Evolutionary conservation across 2,888 invertebrate species (phyloP).

Genomic region (Caenorhabditis plicata): DNA sequence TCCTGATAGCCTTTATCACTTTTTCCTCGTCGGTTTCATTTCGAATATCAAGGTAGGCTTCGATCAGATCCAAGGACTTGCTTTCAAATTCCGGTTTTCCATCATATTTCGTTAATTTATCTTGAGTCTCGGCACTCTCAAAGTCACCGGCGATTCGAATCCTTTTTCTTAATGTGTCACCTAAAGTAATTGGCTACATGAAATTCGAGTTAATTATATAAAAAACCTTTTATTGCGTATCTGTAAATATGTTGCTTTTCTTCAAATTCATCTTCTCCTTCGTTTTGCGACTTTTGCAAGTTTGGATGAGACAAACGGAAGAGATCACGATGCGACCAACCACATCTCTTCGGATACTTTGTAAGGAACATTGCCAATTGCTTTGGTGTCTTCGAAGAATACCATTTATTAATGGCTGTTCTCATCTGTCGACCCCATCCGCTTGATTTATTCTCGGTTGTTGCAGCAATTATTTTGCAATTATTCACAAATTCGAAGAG

Average conservation of each 20-base stretch:
- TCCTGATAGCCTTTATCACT: slow-evolving; percentile 32
- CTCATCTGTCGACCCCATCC: slow-evolving; percentile 75
- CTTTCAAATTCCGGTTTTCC: slow-evolving; percentile 35
- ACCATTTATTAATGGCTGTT: slow-evolving; percentile 73
- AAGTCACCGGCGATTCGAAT: slow-evolving; percentile 2
- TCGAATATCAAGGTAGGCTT: slow-evolving; percentile 37
- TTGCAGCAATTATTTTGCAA: slow-evolving; percentile 68
- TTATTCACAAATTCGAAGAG: slow-evolving; percentile 74
- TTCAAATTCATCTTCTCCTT: slow-evolving; percentile 34
- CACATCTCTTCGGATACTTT: slow-evolving; percentile 73
- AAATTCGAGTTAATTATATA: not conserved
- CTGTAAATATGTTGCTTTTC: slow-evolving; percentile 53
- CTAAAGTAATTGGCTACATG: not conserved
- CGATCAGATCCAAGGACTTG: slow-evolving; percentile 44
- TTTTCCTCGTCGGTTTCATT: slow-evolving; percentile 28
- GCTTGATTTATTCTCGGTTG: slow-evolving; percentile 27
- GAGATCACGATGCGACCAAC: slow-evolving; percentile 78
- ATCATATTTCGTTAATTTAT: no score
- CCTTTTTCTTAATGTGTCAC: slow-evolving; percentile 6
- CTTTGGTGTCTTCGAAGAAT: slow-evolving; percentile 71
- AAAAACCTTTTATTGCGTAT: slow-evolving; percentile 45
- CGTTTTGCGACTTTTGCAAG: not conserved
- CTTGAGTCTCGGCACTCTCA: slow-evolving; percentile 4
- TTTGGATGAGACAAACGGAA: slow-evolving; percentile 67
- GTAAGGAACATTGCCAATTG: slow-evolving; percentile 74